Evolutionary conservation across 2,797 vertebrate genomes (phyloP).

Genomic region (Brachymystax lenok): DNA sequence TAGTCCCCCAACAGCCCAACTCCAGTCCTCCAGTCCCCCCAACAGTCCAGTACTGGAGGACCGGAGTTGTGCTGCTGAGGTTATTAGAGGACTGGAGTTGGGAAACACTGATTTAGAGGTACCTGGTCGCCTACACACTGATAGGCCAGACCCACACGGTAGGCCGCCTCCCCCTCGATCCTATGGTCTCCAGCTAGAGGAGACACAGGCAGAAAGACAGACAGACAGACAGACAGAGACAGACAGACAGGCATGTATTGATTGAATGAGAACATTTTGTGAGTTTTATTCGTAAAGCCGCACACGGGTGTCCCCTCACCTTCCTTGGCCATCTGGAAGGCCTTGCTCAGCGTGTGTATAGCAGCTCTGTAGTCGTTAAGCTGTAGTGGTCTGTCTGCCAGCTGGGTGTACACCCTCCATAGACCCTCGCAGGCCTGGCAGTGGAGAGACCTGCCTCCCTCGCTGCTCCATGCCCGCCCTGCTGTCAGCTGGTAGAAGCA

Average conservation of each 20-base stretch:
- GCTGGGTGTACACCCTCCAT: constrained; percentile 80
- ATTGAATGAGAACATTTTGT: no score
- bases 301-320: constrained; percentile 55
- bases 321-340: constrained; percentile 78
- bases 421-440: constrained; percentile 50
- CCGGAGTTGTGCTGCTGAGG: no score
- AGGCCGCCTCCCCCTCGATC: constrained; percentile 52
- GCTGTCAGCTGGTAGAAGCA: constrained; percentile 75
- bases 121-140: constrained; percentile 57
- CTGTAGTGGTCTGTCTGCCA: constrained; percentile 78
- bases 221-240: neutral
- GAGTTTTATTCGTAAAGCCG: neutral
- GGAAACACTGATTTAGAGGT: constrained; percentile 55
- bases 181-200: constrained; percentile 73
- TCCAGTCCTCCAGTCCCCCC: no score
- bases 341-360: constrained; percentile 78
- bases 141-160: constrained; percentile 62
- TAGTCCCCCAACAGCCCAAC: no score
- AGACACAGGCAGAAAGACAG: neutral
- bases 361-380: constrained; percentile 73
- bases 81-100: no score
- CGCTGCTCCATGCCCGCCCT: constrained; percentile 73
- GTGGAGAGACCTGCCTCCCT: constrained; percentile 21
- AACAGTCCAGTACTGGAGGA: no score
- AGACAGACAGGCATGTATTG: neutral